phyloP scores from a whole-genome alignment of 2,797 vertebrate species.

The Garrulus glandarius region DNA sequence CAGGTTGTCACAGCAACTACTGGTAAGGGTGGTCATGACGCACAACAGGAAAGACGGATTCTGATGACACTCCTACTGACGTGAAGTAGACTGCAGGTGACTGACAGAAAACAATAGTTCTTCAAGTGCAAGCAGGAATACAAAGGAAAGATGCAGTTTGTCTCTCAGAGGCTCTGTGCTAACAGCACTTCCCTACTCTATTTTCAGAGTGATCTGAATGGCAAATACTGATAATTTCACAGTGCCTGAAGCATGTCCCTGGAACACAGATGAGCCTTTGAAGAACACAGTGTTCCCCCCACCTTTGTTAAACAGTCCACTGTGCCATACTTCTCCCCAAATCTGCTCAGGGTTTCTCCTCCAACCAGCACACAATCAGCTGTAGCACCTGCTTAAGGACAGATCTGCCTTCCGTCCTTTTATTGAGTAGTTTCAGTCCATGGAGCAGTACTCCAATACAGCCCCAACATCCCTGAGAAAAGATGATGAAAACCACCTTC shows the following conservation, averaged over 20 bases:
- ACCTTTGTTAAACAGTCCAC: fast-evolving
- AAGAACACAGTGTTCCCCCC: neutral
- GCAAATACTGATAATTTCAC: neutral
- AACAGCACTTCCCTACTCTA: neutral
- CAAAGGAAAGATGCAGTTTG: neutral
- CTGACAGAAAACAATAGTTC: neutral
- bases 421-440: neutral
- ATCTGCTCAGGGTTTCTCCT: neutral
- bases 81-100: neutral
- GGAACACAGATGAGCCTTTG: neutral
- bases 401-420: neutral
- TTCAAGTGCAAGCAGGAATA: neutral
- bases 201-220: neutral
- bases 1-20: neutral
- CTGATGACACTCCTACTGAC: neutral
- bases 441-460: neutral
- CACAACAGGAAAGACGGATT: neutral
- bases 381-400: neutral
- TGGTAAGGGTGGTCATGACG: neutral
- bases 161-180: neutral
- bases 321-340: neutral
- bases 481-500: neutral
- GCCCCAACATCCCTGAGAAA: neutral
- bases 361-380: neutral
- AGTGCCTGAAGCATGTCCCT: neutral